These are phyloP conservation scores for Yponomeuta plumbellus DNA, from an alignment of 2,888 invertebrate species.

Conservation along the genomic window DNA sequence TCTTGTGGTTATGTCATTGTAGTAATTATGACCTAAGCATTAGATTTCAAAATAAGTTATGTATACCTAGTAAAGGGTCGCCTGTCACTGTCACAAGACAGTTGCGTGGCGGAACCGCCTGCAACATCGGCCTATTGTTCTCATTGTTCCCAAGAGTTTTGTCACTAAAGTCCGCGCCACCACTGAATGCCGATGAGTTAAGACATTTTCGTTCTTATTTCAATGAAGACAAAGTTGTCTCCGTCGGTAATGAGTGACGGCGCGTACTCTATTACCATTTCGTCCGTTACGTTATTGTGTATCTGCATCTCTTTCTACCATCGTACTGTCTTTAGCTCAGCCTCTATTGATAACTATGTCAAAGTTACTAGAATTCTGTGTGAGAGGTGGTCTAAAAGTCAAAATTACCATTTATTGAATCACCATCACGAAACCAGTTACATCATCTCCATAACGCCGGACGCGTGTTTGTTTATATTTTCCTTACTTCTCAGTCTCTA, in stretches of 20 bases:
- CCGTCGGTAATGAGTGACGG: too few relatives aligned
- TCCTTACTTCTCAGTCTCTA: neutral
- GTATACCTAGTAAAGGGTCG: conserved; percentile 3
- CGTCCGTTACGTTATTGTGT: neutral
- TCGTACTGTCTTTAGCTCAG: neutral
- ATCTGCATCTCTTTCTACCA: neutral
- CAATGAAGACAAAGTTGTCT: too few relatives aligned
- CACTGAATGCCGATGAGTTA: too few relatives aligned
- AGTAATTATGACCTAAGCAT: neutral
- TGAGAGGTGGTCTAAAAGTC: neutral
- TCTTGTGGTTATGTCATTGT: neutral
- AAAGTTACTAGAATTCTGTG: neutral
- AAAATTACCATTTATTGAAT: conserved; percentile 2
- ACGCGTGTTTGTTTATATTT: neutral
- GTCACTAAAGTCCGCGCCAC: too few relatives aligned
- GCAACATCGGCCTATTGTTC: conserved; percentile 2
- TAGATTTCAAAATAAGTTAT: neutral
- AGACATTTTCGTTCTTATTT: too few relatives aligned
- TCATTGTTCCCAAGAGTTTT: conserved; percentile 5
- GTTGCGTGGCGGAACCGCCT: conserved; percentile 1
- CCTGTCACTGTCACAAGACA: neutral
- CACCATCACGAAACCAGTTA: conserved; percentile 1
- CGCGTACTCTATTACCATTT: neutral
- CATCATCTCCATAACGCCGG: neutral
- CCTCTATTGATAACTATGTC: neutral